Percentiles rank a stretch among this genome's conserved stretches.
These are phyloP conservation scores for Pseudobourletiella spinata DNA, from an alignment of 1,140 invertebrate species.

Conservation along the genomic window DNA sequence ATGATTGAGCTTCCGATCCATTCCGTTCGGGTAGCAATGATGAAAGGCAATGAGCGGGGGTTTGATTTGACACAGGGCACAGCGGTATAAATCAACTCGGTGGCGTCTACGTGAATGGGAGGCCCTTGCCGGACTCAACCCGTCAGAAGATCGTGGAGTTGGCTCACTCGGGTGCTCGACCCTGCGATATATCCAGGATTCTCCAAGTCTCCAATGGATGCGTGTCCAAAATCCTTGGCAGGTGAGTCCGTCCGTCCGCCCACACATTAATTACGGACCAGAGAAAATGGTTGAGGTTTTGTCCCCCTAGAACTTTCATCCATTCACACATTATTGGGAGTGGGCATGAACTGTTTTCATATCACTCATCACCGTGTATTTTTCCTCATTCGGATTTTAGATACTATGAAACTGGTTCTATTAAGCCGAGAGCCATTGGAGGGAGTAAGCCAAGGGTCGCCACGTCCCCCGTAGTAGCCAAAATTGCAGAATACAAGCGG, in stretches of 20 bases:
- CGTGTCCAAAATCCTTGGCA: slow-evolving; percentile 89
- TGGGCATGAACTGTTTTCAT: too few relatives aligned
- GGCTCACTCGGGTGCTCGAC: slow-evolving; percentile 89
- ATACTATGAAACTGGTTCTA: slow-evolving; percentile 97
- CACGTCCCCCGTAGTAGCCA: slow-evolving; percentile 84
- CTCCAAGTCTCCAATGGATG: slow-evolving; percentile 94
- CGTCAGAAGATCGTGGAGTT: slow-evolving; percentile 96
- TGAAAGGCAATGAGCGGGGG: slow-evolving; percentile 41
- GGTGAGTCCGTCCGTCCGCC: too few relatives aligned
- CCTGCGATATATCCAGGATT: slow-evolving; percentile 96
- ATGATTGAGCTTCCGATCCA: background rate
- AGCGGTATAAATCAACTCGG: slow-evolving; percentile 97
- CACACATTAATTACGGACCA: too few relatives aligned
- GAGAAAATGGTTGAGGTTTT: too few relatives aligned
- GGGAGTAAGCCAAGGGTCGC: slow-evolving; percentile 93
- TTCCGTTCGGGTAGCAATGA: slow-evolving; percentile 33
- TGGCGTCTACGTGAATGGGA: slow-evolving; percentile 94
- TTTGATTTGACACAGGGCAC: slow-evolving; percentile 57
- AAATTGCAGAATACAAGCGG: slow-evolving; percentile 90
- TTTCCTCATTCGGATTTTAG: too few relatives aligned
- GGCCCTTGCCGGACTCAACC: slow-evolving; percentile 92
- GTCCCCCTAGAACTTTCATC: too few relatives aligned
- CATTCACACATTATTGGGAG: too few relatives aligned
- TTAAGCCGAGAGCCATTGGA: slow-evolving; percentile 88
- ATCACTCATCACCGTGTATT: too few relatives aligned